A percentile compares a stretch with the other conserved stretches of the same genome.
Conservation (phyloP, 2,113 vertebrate species). For the Microcebus tavaratra region DNA sequence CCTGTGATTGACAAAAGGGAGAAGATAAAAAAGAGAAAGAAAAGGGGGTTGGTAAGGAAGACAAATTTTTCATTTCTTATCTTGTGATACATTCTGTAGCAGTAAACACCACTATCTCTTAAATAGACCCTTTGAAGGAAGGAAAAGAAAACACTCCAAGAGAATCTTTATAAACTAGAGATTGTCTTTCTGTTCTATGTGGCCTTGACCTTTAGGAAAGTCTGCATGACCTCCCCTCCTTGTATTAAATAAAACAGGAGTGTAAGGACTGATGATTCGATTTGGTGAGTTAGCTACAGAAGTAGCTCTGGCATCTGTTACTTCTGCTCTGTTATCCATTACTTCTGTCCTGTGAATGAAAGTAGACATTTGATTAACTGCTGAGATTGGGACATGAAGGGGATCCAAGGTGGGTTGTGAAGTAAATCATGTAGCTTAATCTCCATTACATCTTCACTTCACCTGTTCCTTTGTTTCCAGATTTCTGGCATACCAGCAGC, state of each 20-base stretch:
- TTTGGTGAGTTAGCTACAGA: constrained; percentile 43
- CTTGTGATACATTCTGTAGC: constrained; percentile 52
- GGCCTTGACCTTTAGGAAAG: constrained; percentile 49
- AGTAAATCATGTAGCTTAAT: constrained; percentile 42
- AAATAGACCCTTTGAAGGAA: constrained; percentile 38
- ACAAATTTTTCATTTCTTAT: constrained; percentile 71
- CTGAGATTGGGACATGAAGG: constrained; percentile 54
- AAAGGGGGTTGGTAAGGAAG: neutral
- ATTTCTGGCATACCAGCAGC: neutral
- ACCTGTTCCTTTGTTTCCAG: neutral
- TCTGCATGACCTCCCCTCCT: constrained; percentile 10
- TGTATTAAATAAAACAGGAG: constrained; percentile 39
- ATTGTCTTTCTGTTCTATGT: neutral
- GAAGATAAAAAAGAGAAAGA: constrained; percentile 61
- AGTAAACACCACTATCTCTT: constrained; percentile 27
- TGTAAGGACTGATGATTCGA: constrained; percentile 1
- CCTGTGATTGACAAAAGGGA: constrained; percentile 54
- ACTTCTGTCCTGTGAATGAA: constrained; percentile 39
- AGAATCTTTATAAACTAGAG: constrained; percentile 18
- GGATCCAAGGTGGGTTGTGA: constrained; percentile 29
- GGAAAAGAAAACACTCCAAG: neutral
- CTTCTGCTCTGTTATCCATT: constrained; percentile 36
- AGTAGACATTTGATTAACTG: constrained; percentile 73
- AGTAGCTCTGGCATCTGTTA: constrained; percentile 40
- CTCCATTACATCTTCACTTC: constrained; percentile 5